These are phyloP conservation scores for Echinops telfairi DNA, from an alignment of 2,113 vertebrate genomes.

Conservation along the genomic window DNA sequence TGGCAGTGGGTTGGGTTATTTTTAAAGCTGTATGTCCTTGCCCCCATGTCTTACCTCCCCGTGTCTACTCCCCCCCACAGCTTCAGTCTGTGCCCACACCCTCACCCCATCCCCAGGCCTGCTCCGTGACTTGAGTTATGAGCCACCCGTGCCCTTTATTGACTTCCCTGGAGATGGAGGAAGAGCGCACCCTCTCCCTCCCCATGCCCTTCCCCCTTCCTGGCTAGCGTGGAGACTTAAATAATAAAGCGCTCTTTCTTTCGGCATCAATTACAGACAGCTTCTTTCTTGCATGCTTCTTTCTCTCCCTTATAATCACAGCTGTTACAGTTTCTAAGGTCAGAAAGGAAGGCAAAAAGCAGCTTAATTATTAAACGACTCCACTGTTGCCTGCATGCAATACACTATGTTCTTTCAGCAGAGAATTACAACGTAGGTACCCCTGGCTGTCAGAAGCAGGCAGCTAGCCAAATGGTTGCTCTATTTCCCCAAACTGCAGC, in stretches of 20 bases:
- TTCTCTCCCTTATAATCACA: constrained; percentile 5
- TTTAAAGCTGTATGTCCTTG: neutral
- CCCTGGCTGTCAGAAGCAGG: neutral
- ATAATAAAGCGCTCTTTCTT: constrained; percentile 44
- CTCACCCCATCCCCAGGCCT: neutral
- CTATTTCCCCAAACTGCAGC: constrained; percentile 28
- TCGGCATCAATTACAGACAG: neutral
- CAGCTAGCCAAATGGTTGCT: neutral
- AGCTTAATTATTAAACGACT: constrained; percentile 51
- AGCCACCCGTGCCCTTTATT: neutral
- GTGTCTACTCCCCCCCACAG: neutral
- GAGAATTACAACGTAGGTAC: neutral
- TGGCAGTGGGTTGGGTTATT: neutral
- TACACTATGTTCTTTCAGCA: neutral
- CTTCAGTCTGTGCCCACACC: neutral
- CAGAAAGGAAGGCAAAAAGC: constrained; percentile 52
- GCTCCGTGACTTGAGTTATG: neutral
- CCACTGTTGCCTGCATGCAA: neutral
- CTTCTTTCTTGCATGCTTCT: neutral
- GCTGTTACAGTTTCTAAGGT: constrained; percentile 64
- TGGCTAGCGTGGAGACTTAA: neutral
- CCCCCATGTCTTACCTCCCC: rapidly evolving
- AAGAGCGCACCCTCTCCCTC: neutral
- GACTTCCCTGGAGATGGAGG: neutral
- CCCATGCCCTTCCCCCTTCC: neutral